Conservation (phyloP, 2,797 vertebrate genomes). For the Gallinago solitaria region DNA sequence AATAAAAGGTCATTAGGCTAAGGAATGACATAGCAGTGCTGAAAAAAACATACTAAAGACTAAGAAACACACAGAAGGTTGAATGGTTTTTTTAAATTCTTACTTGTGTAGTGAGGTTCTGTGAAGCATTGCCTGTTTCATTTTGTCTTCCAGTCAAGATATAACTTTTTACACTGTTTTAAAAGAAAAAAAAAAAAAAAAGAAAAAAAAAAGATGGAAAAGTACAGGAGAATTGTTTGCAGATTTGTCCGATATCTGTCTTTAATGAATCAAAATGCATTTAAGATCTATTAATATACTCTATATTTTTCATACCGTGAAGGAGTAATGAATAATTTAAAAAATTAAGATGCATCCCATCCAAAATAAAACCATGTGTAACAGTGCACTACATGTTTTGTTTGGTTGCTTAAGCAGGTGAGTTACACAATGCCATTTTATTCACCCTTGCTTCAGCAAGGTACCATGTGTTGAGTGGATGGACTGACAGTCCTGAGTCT, state of each 20-base stretch:
- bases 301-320: background rate
- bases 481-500: background rate
- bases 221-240: background rate
- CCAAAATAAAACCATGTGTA: background rate
- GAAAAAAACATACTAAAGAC: background rate
- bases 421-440: background rate
- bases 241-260: background rate
- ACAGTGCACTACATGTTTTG: background rate
- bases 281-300: background rate
- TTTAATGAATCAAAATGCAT: background rate
- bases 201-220: background rate
- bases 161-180: background rate
- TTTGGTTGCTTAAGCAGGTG: background rate
- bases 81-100: background rate
- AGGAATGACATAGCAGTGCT: background rate
- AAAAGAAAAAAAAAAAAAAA: background rate
- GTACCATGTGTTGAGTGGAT: background rate
- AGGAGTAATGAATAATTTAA: background rate
- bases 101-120: background rate
- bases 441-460: background rate
- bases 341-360: background rate
- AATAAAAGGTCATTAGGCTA: background rate
- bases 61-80: background rate
- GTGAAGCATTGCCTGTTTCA: background rate
- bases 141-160: background rate